These are phyloP conservation scores for Sciurus niger DNA, from an alignment of 2,113 vertebrate genomes.

Conservation along the genomic window DNA sequence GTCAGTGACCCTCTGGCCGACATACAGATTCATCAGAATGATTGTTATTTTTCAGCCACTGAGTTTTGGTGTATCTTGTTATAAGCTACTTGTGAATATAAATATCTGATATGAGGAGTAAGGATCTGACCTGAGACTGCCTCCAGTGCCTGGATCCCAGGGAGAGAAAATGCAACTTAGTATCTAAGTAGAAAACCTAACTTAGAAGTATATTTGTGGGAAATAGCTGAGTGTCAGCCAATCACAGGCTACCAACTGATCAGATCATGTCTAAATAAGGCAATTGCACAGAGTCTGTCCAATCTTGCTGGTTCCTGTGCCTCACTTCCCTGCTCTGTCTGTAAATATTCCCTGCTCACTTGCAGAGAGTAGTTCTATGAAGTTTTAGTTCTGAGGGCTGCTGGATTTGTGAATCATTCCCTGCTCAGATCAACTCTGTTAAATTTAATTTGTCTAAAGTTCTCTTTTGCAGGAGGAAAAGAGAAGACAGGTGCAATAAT, in stretches of 20 bases:
- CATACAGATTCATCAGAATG: not conserved
- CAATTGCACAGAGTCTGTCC: not conserved
- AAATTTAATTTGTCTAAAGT: not conserved
- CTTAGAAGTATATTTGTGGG: not conserved
- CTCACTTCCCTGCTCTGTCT: not conserved
- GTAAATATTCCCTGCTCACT: not conserved
- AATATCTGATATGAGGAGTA: not conserved
- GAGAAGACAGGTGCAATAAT: not conserved
- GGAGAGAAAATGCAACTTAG: not conserved
- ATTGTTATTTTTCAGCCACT: not conserved
- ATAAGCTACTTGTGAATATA: not conserved
- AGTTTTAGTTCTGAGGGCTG: not conserved
- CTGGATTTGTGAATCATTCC: not conserved
- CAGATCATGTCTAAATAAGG: too few species aligned
- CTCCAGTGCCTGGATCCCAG: not conserved
- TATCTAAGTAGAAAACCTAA: not conserved
- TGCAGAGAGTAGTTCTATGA: not conserved
- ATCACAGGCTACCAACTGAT: not conserved
- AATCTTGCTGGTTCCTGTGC: not conserved
- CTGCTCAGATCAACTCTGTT: not conserved
- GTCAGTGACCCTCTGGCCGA: too few species aligned
- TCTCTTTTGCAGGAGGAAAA: not conserved
- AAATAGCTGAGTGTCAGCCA: not conserved
- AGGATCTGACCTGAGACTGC: not conserved
- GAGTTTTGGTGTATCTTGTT: not conserved